These are phyloP conservation scores for Pterobdella sp. DNA, from an alignment of 2,888 invertebrate species.

Conservation along the genomic window DNA sequence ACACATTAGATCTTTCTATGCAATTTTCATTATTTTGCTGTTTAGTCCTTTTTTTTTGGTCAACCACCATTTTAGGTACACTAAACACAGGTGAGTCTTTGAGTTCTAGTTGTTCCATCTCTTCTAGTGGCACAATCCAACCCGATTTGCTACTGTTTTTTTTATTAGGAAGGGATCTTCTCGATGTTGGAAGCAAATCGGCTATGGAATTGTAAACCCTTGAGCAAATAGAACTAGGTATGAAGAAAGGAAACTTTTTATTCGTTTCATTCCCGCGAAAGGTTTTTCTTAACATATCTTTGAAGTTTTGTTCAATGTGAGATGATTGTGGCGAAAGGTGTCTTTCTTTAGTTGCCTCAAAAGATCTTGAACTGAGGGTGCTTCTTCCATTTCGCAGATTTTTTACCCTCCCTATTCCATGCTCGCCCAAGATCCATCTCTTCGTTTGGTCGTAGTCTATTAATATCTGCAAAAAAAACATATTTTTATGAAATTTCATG, in stretches of 20 bases:
- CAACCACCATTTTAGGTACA: slow-evolving; percentile 24
- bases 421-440: neutral
- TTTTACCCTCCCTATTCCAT: neutral
- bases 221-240: no score
- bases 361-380: neutral
- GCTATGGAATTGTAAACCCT: no score
- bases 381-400: neutral
- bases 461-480: slow-evolving; percentile 8
- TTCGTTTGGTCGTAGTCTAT: slow-evolving; percentile 18
- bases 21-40: neutral
- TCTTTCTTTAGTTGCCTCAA: neutral
- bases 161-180: no score
- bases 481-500: neutral
- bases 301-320: neutral
- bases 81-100: neutral
- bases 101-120: neutral
- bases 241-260: no score
- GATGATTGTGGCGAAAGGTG: neutral
- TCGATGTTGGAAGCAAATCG: no score
- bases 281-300: neutral
- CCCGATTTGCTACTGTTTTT: neutral
- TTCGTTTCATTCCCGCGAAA: neutral
- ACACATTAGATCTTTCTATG: no score
- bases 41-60: slow-evolving; percentile 19
- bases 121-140: slow-evolving; percentile 25